Conservation (phyloP, 2,113 vertebrate genomes). For the Pogonocichla stellata region DNA sequence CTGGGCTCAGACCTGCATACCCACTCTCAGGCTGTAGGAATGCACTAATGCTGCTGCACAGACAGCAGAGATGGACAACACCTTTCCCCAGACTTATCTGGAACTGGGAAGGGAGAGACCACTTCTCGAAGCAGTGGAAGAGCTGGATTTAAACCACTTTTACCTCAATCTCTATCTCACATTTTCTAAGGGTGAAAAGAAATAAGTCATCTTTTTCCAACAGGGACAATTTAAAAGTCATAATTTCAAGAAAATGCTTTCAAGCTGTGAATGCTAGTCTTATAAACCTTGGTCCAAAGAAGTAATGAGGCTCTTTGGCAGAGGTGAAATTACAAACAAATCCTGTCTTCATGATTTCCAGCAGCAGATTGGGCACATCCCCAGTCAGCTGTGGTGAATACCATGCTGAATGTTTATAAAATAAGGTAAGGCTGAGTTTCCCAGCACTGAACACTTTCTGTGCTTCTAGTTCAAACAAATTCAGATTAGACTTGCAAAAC, state of each 20-base stretch:
- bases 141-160: neutral
- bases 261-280: constrained; percentile 2
- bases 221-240: neutral
- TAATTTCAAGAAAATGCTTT: neutral
- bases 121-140: neutral
- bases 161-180: neutral
- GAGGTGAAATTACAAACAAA: neutral
- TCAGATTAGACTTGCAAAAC: constrained; percentile 41
- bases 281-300: neutral
- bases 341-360: neutral
- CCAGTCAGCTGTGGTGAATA: neutral
- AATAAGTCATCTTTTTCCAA: neutral
- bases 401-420: constrained; percentile 1
- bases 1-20: neutral
- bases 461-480: constrained; percentile 26
- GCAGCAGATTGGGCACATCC: constrained; percentile 1
- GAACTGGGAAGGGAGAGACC: neutral
- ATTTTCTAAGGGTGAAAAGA: neutral
- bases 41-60: neutral
- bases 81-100: neutral
- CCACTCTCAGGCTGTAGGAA: neutral
- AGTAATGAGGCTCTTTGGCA: constrained; percentile 7
- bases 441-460: neutral
- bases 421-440: neutral
- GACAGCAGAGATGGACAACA: neutral